These are phyloP conservation scores for Carabus problematicus DNA, from an alignment of 2,888 invertebrate genomes.

Conservation along the genomic window DNA sequence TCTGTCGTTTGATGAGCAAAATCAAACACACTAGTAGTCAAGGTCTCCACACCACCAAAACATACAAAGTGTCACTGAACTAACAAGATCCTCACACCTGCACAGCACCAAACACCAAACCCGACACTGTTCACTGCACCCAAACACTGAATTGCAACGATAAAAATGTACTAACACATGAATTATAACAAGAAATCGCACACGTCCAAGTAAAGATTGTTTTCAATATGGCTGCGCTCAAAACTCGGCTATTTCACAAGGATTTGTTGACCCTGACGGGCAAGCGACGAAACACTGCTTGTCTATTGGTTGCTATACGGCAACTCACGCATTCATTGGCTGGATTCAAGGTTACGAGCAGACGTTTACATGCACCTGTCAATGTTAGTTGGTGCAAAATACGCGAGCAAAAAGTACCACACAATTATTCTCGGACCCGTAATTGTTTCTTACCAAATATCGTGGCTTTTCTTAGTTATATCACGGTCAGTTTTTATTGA, in stretches of 20 bases:
- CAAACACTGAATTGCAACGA: constrained; percentile 45
- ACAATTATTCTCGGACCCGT: too few species aligned
- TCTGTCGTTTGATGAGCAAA: constrained; percentile 46
- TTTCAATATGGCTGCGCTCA: constrained; percentile 62
- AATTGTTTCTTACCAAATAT: too few species aligned
- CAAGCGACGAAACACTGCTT: constrained; percentile 48
- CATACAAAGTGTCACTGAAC: constrained; percentile 52
- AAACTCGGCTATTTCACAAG: constrained; percentile 49
- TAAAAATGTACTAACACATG: constrained; percentile 51
- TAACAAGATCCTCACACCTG: constrained; percentile 47
- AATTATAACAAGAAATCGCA: constrained; percentile 57
- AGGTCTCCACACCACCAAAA: constrained; percentile 58
- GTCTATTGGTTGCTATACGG: constrained; percentile 56
- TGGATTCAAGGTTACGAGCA: constrained; percentile 61
- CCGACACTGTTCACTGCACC: constrained; percentile 48
- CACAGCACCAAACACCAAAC: constrained; percentile 49
- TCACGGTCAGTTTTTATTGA: not conserved
- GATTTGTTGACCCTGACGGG: constrained; percentile 62
- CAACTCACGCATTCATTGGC: constrained; percentile 56
- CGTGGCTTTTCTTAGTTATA: not conserved
- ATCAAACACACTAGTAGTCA: constrained; percentile 57
- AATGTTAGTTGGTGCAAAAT: constrained; percentile 42
- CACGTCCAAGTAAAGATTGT: constrained; percentile 60
- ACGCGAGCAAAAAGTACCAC: too few species aligned
- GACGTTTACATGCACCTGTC: constrained; percentile 61